These are phyloP conservation scores for Pachyrhynchus sulphureomaculatus DNA, from an alignment of 1,140 invertebrate species.

Conservation along the genomic window DNA sequence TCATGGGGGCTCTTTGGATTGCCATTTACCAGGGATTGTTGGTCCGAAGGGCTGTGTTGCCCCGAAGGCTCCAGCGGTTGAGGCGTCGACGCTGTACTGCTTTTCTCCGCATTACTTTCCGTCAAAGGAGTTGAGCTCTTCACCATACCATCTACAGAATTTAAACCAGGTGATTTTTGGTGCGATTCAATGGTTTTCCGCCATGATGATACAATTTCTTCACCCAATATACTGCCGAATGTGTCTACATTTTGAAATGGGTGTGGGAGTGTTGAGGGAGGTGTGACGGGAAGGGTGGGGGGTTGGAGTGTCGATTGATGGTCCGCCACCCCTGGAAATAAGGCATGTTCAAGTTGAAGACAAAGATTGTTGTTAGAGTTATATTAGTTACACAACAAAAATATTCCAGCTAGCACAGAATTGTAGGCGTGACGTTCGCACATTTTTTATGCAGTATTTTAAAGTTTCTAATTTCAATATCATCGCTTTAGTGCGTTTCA, in stretches of 20 bases:
- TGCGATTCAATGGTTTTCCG: constrained; percentile 66
- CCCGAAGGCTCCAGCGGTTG: constrained; percentile 39
- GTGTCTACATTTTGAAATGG: constrained; percentile 69
- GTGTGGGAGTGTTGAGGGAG: constrained; percentile 57
- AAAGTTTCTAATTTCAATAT: no score
- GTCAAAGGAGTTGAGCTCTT: constrained; percentile 50
- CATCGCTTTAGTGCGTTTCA: no score
- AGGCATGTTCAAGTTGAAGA: background rate
- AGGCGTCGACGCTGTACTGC: constrained; percentile 48
- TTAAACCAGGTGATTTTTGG: constrained; percentile 51
- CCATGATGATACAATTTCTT: constrained; percentile 78
- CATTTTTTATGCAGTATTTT: no score
- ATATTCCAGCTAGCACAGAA: no score
- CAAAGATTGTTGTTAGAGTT: background rate
- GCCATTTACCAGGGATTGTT: constrained; percentile 41
- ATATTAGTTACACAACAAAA: constrained; percentile 12
- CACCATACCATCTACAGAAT: constrained; percentile 30
- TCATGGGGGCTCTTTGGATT: constrained; percentile 59
- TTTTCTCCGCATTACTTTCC: constrained; percentile 46
- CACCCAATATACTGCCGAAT: constrained; percentile 70
- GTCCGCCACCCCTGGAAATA: constrained; percentile 46
- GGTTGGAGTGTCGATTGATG: constrained; percentile 45
- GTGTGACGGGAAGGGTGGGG: constrained; percentile 45
- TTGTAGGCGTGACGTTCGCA: no score
- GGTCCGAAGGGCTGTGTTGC: constrained; percentile 39